phyloP scores from a whole-genome alignment of 1,140 invertebrate genomes.

The Lordiphosa mommai region DNA sequence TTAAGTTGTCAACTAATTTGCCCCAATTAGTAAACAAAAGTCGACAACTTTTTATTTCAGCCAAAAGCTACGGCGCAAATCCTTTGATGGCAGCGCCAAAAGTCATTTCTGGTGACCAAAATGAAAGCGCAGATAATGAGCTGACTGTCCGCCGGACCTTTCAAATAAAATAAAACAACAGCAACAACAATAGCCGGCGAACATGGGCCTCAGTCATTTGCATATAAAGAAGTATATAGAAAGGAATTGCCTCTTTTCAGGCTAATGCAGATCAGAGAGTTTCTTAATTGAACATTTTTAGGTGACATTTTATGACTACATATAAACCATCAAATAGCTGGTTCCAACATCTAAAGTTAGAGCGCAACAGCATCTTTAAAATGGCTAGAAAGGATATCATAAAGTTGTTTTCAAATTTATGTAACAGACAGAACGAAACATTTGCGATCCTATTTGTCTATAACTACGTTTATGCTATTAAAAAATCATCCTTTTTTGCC shows the following conservation, averaged over 20 bases:
- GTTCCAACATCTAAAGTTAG: no score
- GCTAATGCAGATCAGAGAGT: conserved; percentile 49
- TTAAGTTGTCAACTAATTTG: conserved; percentile 78
- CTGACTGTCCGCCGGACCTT: not conserved
- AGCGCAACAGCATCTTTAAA: no score
- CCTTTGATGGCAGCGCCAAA: conserved; percentile 66
- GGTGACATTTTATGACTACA: no score
- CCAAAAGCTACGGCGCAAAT: conserved; percentile 46
- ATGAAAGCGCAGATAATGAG: conserved; percentile 1
- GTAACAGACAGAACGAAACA: no score
- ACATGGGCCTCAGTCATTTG: conserved; percentile 56
- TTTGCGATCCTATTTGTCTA: no score
- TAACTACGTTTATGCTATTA: no score
- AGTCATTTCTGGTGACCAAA: conserved; percentile 56
- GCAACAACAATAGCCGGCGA: conserved; percentile 12
- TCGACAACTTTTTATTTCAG: conserved; percentile 42
- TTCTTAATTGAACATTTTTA: no score
- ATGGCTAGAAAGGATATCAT: no score
- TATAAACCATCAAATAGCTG: no score
- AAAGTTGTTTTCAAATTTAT: no score
- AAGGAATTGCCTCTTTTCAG: conserved; percentile 27
- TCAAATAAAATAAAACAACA: not conserved
- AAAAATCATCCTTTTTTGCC: no score
- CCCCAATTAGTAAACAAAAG: conserved; percentile 42
- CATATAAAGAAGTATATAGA: conserved; percentile 67